Base-by-base conservation (phyloP, 2,797 vertebrate genomes). In the Momotus momota region DNA sequence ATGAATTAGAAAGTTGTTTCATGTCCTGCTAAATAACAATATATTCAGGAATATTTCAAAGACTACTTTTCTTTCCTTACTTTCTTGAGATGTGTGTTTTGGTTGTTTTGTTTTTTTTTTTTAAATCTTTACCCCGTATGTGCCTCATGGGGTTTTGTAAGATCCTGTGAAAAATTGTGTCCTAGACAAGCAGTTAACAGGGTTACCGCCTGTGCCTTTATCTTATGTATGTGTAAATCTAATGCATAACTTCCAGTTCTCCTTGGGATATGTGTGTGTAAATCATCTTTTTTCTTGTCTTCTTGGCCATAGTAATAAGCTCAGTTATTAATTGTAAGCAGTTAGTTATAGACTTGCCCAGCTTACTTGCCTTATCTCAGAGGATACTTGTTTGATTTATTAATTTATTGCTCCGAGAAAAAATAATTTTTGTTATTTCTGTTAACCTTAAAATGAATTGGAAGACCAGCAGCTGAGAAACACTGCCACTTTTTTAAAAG, bases 211-310 rank as follows among this genome's bases (percentile, higher is more conserved):
- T 81, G 74, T 92, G 71, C 11, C 7, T 75, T 78, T 92, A 58
- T 55, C 65, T 49, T 49, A 73, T 91, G 81, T 8, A 14, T 29
- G 17, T 84, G 23, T 71, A 72, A 69, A 81, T 71, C n/a, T 81
- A 43, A 43, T 35, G 41, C 7, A 12, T 49, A 81, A 67, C 31
- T 90, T 72, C 5, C n/a, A 26, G 13, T 54, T 86, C 19, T 62
- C 11, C 0, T 15, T 33, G 14, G 33, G 14, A 1, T 11, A 12
- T 1, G 7, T 7, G 12, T 8, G 3, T 7, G 33, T 43, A 35
- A 78, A 33, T 57, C 3, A 48, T 43, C 4, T n/a, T 78, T 67
- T 35, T 88, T 65, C 9, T 77, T 40, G 7, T 35, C 12, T 27
- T 73, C 31, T 71, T 45, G 11, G n/a, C 35, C 3, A 35, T 35